phyloP scores from a whole-genome alignment of 2,113 vertebrate genomes.

The Coptodon bakossiorum region DNA sequence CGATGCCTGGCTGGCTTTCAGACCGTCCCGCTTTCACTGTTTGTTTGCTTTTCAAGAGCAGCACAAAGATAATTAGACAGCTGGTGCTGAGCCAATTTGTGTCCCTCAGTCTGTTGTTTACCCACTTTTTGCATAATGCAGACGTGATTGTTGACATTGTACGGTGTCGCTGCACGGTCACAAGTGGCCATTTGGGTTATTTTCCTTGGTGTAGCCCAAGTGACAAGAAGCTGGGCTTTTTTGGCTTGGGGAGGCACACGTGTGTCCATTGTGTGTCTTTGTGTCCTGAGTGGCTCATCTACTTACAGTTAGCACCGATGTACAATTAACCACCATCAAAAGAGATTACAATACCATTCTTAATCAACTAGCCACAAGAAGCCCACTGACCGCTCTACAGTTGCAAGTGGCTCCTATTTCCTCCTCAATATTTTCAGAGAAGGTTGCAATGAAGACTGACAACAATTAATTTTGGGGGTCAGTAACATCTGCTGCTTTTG shows the following conservation, averaged over 20 bases:
- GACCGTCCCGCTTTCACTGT: constrained; percentile 45
- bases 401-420: not conserved
- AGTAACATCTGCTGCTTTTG: not conserved
- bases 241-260: not conserved
- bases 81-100: constrained; percentile 68
- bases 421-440: not conserved
- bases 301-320: constrained; percentile 5
- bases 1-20: constrained; percentile 57
- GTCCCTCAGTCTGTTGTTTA: constrained; percentile 70
- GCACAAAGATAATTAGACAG: constrained; percentile 74
- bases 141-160: constrained; percentile 61
- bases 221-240: not conserved
- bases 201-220: constrained; percentile 6
- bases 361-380: not conserved
- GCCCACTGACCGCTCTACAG: not conserved
- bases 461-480: not conserved
- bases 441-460: not conserved
- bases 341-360: not conserved
- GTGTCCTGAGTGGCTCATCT: not conserved
- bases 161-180: constrained; percentile 34
- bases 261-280: constrained; percentile 4
- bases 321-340: constrained; percentile 1
- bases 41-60: constrained; percentile 72
- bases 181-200: constrained; percentile 57
- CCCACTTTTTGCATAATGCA: constrained; percentile 66